phyloP scores from a whole-genome alignment of 2,797 vertebrate genomes.

The Onychomys leucogaster region DNA sequence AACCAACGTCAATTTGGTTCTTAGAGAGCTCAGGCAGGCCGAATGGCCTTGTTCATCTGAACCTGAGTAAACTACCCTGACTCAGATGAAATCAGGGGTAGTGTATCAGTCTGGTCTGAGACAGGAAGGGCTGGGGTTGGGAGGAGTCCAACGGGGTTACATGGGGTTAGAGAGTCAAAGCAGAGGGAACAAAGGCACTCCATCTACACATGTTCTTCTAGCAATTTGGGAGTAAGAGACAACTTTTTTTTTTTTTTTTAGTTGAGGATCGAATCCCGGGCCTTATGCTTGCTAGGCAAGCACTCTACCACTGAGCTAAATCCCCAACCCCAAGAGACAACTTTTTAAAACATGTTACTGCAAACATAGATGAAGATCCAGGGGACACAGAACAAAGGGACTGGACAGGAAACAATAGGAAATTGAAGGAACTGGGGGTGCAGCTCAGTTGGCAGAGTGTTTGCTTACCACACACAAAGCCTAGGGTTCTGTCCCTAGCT shows the following conservation, averaged over 20 bases:
- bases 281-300: no score
- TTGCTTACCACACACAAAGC: background rate
- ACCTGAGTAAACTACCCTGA: background rate
- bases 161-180: background rate
- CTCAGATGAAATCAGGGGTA: background rate
- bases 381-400: background rate
- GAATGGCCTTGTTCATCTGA: background rate
- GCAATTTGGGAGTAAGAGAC: background rate
- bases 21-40: background rate
- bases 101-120: background rate
- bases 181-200: background rate
- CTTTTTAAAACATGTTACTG: background rate
- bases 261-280: no score
- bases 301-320: no score
- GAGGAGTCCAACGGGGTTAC: background rate
- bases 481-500: background rate
- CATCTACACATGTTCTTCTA: background rate
- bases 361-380: background rate
- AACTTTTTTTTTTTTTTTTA: no score
- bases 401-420: background rate
- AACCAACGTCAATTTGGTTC: background rate
- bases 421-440: background rate
- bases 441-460: background rate
- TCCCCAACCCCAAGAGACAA: no score
- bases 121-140: background rate